Conservation (phyloP, 2,797 vertebrate genomes). For the Balearica regulorum region DNA sequence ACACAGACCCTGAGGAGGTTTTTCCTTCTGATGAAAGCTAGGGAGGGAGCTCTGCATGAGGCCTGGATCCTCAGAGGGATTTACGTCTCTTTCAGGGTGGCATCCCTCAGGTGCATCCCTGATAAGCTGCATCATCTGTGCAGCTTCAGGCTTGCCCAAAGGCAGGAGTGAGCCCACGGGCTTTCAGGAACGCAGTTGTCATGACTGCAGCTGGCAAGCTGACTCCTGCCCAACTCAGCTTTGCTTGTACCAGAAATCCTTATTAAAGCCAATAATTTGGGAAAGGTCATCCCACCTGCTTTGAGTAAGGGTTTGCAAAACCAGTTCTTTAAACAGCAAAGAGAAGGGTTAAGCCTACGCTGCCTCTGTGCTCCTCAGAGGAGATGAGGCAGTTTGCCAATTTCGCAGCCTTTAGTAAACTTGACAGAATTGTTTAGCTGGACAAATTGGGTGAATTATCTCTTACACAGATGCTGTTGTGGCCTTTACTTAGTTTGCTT, state of each 20-base stretch:
- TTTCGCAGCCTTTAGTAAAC: slow-evolving; percentile 24
- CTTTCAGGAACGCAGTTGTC: neutral
- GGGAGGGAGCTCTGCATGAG: rapidly evolving
- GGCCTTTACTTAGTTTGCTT: neutral
- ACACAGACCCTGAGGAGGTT: neutral
- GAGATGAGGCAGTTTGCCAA: neutral
- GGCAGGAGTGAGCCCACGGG: rapidly evolving
- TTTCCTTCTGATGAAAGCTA: neutral
- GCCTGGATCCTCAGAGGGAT: neutral
- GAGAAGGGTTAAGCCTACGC: neutral
- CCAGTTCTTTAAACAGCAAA: neutral
- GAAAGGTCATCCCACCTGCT: neutral
- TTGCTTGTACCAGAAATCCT: neutral
- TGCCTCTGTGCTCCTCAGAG: rapidly evolving
- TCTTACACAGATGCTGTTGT: neutral
- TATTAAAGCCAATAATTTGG: neutral
- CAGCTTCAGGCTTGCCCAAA: neutral
- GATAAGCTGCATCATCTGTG: neutral
- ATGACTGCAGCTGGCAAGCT: neutral
- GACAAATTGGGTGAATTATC: slow-evolving; percentile 40
- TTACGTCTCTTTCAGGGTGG: neutral
- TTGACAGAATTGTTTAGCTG: slow-evolving; percentile 45
- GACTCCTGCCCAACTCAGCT: neutral
- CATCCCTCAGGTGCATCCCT: neutral
- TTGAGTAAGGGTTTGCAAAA: neutral